Evolutionary conservation across 2,797 vertebrate species (phyloP).

Genomic region (Girardinus metallicus): DNA sequence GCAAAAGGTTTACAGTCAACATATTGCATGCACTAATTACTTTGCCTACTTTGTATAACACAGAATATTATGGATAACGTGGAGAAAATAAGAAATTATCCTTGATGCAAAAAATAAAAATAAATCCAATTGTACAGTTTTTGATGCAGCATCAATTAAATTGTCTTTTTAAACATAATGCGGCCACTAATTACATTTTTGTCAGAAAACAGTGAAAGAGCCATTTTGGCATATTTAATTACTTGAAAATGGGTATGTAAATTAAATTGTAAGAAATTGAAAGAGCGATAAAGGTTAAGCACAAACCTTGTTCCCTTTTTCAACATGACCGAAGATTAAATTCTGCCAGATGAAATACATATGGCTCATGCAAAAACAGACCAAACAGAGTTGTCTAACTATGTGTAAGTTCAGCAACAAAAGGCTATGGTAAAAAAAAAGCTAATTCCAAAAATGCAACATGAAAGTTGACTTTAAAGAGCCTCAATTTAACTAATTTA

Average conservation of each 20-base stretch:
- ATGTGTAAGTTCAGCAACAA: neutral
- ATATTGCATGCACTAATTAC: neutral
- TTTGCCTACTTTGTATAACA: neutral
- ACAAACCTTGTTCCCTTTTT: neutral
- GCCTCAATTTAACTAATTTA: no score
- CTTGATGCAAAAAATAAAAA: neutral
- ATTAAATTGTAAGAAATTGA: neutral
- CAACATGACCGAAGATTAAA: neutral
- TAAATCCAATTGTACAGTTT: neutral
- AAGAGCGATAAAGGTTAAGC: neutral
- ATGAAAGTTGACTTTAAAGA: no score
- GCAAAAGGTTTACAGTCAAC: constrained; percentile 5
- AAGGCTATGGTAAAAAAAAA: neutral
- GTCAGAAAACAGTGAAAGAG: neutral
- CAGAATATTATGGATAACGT: neutral
- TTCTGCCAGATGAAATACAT: neutral
- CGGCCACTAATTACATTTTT: neutral
- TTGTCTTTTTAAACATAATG: neutral
- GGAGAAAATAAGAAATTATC: neutral
- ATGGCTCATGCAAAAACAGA: neutral
- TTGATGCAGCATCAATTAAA: neutral
- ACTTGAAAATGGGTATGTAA: neutral
- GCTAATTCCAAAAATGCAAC: no score
- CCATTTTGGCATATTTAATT: neutral
- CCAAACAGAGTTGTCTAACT: neutral